phyloP scores from a whole-genome alignment of 2,888 invertebrate species.

The Drosophila prostipennis region DNA sequence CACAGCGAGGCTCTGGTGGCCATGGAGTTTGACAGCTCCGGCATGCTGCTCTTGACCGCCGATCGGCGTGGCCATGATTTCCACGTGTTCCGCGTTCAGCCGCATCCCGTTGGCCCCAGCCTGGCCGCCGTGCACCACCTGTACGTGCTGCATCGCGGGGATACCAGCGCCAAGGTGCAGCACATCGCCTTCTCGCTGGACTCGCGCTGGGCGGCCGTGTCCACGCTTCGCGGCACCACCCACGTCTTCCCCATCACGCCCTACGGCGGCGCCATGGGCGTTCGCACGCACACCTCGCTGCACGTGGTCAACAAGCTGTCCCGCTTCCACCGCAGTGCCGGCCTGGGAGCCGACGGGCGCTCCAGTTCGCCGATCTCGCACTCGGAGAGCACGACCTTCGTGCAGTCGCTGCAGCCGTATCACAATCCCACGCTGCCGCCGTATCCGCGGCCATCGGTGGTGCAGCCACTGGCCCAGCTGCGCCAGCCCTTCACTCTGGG shows the following conservation, averaged over 20 bases:
- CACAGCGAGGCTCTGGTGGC: slow-evolving; percentile 95
- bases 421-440: slow-evolving; percentile 96
- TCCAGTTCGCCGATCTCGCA: slow-evolving; percentile 88
- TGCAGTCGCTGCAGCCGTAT: slow-evolving; percentile 86
- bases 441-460: slow-evolving; percentile 92
- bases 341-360: slow-evolving; percentile 90
- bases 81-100: slow-evolving; percentile 96
- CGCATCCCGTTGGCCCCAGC: slow-evolving; percentile 94
- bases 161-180: slow-evolving; percentile 97
- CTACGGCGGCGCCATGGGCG: slow-evolving; percentile 96
- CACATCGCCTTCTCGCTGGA: slow-evolving; percentile 96
- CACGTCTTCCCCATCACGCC: slow-evolving; percentile 99
- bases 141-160: slow-evolving; percentile 97
- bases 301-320: slow-evolving; percentile 97
- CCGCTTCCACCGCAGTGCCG: slow-evolving; percentile 98
- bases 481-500: slow-evolving; percentile 87
- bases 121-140: slow-evolving; percentile 96
- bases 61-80: slow-evolving; percentile 97
- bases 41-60: slow-evolving; percentile 94
- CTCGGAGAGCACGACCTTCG: slow-evolving; percentile 83
- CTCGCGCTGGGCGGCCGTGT: slow-evolving; percentile 98
- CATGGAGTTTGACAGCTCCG: slow-evolving; percentile 95
- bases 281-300: slow-evolving; percentile 96
- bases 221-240: slow-evolving; percentile 97
- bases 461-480: slow-evolving; percentile 93